Evolutionary conservation across 2,113 vertebrate genomes (phyloP), one percentile per base, ranked within the genome.

Genomic region (Miniopterus natalensis): DNA sequence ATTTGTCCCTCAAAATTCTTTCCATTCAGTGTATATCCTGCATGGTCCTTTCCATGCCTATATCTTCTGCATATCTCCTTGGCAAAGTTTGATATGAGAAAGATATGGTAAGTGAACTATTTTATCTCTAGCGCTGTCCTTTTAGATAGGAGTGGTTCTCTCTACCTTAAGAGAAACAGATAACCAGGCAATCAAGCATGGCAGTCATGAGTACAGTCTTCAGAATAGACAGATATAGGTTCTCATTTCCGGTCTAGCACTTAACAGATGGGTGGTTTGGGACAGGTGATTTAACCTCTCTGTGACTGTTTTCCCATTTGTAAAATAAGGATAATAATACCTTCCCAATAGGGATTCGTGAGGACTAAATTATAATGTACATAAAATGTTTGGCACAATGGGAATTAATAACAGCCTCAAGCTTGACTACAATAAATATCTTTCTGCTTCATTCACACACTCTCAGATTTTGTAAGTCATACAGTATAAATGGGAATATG

Each of bases 331-430:
- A 90, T 97, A 95, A 97, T 96, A 96, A 95, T 89, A 97, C 83
- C 87, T 96, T 95, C 91, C 59, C 95, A 89, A 95, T 49, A 96
- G 86, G 77, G 57, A 94, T 86, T 91, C 96, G 75, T 92, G 68
- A 97, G 88, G 88, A 88, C 85, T 93, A 95, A 94, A 97, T 97
- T 97, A 97, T 83, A 97, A 53, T 95, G 94, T 87, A 94, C 47
- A 88, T 92, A 97, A 81, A 95, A 86, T 90, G 45, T 85, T n/a
- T 96, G 90, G 91, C 95, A 95, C 92, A 96, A 85, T 83, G 59
- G 85, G 94, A 96, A 90, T 75, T 92, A 96, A 49, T 90, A 97
- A 95, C 23, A 78, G 88, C 95, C 78, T 92, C 81, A 20, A 92
- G 93, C 74, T 86, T 89, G 78, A 65, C 47, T 70, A 57, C 86